phyloP scores from a whole-genome alignment of 2,888 invertebrate species.

The Cephus runcator region DNA sequence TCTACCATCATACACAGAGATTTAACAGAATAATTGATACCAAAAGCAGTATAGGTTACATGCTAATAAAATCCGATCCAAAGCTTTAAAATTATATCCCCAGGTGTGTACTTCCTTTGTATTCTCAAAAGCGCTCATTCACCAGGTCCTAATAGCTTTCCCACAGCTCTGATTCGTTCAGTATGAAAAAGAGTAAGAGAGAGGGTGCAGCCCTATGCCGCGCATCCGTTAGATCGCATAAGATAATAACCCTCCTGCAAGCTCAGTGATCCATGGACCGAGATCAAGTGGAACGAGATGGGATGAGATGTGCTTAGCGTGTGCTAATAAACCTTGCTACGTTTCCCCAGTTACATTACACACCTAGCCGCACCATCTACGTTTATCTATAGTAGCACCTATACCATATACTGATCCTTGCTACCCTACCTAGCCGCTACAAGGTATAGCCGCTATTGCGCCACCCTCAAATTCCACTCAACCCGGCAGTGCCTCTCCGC shows the following conservation, averaged over 20 bases:
- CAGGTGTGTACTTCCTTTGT: background rate
- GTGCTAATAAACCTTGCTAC: constrained; percentile 61
- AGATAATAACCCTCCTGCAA: constrained; percentile 61
- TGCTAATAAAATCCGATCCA: background rate
- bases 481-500: constrained; percentile 12
- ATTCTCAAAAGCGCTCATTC: background rate
- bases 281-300: constrained; percentile 59
- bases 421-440: background rate
- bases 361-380: constrained; percentile 24
- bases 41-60: background rate
- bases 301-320: constrained; percentile 50
- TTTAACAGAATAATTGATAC: background rate
- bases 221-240: constrained; percentile 56
- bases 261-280: constrained; percentile 59
- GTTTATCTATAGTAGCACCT: background rate
- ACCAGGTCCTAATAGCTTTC: background rate
- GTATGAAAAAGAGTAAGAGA: background rate
- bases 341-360: constrained; percentile 59
- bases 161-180: background rate
- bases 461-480: constrained; percentile 10
- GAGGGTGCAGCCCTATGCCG: constrained; percentile 13
- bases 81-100: background rate
- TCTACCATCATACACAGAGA: background rate
- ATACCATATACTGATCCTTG: background rate
- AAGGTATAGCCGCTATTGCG: background rate